Evolutionary conservation across 2,888 invertebrate species (phyloP), one percentile per base, ranked within the genome.

Genomic region (Erebia epiphron): DNA sequence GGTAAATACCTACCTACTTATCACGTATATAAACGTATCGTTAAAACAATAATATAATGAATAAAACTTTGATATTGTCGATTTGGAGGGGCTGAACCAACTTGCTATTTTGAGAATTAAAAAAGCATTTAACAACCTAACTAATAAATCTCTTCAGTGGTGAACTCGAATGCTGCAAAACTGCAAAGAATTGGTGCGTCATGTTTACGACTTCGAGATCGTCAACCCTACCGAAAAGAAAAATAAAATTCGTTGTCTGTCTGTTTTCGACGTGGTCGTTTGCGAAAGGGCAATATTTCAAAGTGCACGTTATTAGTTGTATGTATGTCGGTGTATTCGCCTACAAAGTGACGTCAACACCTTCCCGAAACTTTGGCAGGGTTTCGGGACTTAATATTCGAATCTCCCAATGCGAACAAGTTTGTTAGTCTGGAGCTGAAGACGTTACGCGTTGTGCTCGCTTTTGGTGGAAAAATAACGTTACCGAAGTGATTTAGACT

Each of bases 331-430:
- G 83, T 83, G 83, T 86, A 82, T 88, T 78, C 74, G 75, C 77
- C 77, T 76, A 76, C 75, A 81, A 83, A 77, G 77, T 91, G 92
- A 92, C 92, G 92, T 92, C 90, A 86, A 81, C 86, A 89, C 87
- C 87, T 91, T 86, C 79, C 87, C 80, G 89, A 91, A 91, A 86
- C 85, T 91, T 93, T 93, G 93, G 92, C 93, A 93, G 88, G 89
- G 85, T 89, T 87, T 86, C 90, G 86, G 82, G 82, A 84, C 87
- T 84, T 84, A 89, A 89, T 90, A 90, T 89, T 89, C 87, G 90
- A 86, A 85, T 87, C 87, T 88, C 89, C 83, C 82, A 86, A 89
- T 86, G 82, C 85, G 88, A 86, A 86, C 81, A 84, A 86, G 80
- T 88, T 88, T 84, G 85, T 88, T 89, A 92, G 92, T 91, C 91